These are phyloP conservation scores for Isurus oxyrinchus DNA, from an alignment of 2,113 vertebrate species.

Conservation along the genomic window DNA sequence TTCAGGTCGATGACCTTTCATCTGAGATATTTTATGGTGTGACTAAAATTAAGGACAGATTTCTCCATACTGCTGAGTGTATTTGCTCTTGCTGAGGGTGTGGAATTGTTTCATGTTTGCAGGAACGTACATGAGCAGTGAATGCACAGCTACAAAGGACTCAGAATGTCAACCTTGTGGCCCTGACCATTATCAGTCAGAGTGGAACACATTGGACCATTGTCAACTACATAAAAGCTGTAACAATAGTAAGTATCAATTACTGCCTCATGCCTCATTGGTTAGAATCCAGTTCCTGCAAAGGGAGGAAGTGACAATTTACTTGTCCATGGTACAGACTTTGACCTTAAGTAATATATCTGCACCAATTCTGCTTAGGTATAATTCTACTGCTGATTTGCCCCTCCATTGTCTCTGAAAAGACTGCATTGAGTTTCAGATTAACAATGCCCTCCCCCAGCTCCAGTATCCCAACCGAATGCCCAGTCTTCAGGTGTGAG, in stretches of 20 bases:
- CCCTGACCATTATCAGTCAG: neutral
- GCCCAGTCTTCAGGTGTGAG: neutral
- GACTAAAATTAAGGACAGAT: neutral
- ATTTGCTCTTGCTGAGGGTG: neutral
- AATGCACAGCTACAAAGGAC: neutral
- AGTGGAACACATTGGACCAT: neutral
- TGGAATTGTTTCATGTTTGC: neutral
- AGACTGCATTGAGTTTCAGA: neutral
- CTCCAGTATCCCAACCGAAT: neutral
- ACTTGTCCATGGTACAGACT: neutral
- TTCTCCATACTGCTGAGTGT: neutral
- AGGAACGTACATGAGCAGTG: neutral
- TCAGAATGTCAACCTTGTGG: neutral
- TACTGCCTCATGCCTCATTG: neutral
- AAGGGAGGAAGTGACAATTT: too few species aligned
- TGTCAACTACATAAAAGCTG: neutral
- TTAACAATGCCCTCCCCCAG: neutral
- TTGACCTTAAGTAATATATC: neutral
- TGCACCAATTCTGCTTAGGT: neutral
- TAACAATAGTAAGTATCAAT: neutral
- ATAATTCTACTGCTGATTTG: neutral
- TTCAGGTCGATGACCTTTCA: neutral
- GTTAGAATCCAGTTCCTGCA: neutral
- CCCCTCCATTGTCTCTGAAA: neutral
- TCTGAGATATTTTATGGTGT: neutral